phyloP scores from a whole-genome alignment of 2,888 invertebrate genomes.

The Nycteola revayana region DNA sequence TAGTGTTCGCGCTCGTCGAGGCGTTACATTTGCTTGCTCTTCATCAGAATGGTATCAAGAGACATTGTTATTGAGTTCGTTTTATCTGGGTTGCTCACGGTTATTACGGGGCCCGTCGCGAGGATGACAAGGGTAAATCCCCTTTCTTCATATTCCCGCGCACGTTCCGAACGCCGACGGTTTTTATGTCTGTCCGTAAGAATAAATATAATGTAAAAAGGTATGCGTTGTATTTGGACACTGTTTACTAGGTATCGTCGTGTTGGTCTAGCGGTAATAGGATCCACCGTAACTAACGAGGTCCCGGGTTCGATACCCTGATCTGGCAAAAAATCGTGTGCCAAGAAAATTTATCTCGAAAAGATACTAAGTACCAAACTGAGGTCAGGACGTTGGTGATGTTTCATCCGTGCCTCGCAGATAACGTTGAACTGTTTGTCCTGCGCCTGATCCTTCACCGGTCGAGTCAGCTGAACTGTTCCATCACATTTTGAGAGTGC shows the following conservation, averaged over 20 bases:
- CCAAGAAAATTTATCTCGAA: too few relatives aligned
- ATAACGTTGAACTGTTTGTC: too few relatives aligned
- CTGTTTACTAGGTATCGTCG: constrained; percentile 21
- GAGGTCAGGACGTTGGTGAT: too few relatives aligned
- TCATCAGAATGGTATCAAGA: constrained; percentile 37
- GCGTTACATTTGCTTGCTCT: constrained; percentile 6
- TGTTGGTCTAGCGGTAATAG: too few relatives aligned
- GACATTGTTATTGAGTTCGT: constrained; percentile 48
- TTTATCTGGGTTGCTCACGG: constrained; percentile 58
- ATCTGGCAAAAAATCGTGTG: too few relatives aligned
- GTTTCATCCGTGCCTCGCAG: too few relatives aligned
- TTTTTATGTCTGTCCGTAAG: constrained; percentile 35
- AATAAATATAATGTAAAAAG: constrained; percentile 32
- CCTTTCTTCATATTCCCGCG: constrained; percentile 66
- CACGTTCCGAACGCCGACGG: constrained; percentile 35
- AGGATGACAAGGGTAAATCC: constrained; percentile 76
- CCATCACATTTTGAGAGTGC: too few relatives aligned
- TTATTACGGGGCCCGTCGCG: constrained; percentile 64
- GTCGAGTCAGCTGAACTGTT: too few relatives aligned
- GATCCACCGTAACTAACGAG: too few relatives aligned
- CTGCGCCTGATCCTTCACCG: too few relatives aligned
- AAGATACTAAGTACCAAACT: too few relatives aligned
- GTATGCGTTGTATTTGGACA: constrained; percentile 23
- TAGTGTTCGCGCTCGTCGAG: background rate
- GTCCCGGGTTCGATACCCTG: too few relatives aligned